Conservation (phyloP, 92 coral and sea anemone genomes). For the Phenganax subtilis region DNA sequence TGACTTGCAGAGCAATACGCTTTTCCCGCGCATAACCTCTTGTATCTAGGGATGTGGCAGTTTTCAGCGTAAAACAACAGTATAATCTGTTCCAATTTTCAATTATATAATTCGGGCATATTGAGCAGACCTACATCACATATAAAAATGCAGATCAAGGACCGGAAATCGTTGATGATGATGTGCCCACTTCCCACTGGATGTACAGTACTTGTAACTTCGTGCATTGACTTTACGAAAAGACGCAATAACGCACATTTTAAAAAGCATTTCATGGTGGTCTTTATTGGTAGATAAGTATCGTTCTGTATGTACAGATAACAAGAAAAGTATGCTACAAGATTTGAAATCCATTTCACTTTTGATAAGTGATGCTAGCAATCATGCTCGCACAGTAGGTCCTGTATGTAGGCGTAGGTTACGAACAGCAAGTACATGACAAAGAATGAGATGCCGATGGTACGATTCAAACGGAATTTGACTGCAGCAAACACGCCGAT, state of each 20-base stretch:
- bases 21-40: too few relatives aligned
- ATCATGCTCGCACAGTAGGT: conserved; percentile 65
- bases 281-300: conserved; percentile 6
- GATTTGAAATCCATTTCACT: background rate
- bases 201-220: background rate
- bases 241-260: background rate
- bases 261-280: background rate
- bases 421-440: conserved; percentile 75
- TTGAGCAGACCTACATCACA: too few relatives aligned
- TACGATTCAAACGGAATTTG: conserved; percentile 67
- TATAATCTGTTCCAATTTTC: too few relatives aligned
- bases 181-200: too few relatives aligned
- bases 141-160: too few relatives aligned
- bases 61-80: too few relatives aligned
- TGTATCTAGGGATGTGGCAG: too few relatives aligned
- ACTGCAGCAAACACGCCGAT: conserved; percentile 57
- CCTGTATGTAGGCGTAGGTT: conserved; percentile 85
- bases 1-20: too few relatives aligned
- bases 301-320: background rate
- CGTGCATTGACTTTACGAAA: background rate
- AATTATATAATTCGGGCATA: too few relatives aligned
- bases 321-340: conserved; percentile 14
- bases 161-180: too few relatives aligned
- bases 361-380: conserved; percentile 49
- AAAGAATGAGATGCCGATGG: conserved; percentile 70